These are phyloP conservation scores for Actinia tenebrosa DNA, from an alignment of 64 coral and sea anemone genomes.

Conservation along the genomic window DNA sequence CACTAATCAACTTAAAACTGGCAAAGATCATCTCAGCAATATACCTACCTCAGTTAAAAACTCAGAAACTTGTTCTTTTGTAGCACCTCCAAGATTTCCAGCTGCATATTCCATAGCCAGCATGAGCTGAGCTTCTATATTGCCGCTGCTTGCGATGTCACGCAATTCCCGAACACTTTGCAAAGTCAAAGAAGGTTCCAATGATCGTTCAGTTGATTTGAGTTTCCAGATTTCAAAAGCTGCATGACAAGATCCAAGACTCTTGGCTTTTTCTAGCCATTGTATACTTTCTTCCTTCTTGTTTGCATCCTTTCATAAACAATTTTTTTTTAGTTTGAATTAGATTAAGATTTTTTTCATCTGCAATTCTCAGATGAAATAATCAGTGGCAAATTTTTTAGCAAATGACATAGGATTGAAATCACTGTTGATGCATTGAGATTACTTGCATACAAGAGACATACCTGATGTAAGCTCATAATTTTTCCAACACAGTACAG, in stretches of 20 bases:
- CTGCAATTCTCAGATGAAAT: no score
- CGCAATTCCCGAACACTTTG: constrained; percentile 81
- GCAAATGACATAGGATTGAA: no score
- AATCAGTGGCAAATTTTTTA: no score
- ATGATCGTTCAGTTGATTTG: constrained; percentile 23
- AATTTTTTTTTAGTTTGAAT: background rate
- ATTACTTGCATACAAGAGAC: background rate
- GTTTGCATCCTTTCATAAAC: constrained; percentile 30
- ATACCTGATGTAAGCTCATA: constrained; percentile 79
- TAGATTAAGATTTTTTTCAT: no score
- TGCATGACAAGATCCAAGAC: constrained; percentile 61
- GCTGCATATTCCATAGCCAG: constrained; percentile 83
- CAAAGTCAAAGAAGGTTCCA: constrained; percentile 62
- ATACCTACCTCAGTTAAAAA: constrained; percentile 76
- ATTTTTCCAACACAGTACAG: constrained; percentile 95
- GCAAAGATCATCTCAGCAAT: no score
- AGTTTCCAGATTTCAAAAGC: constrained; percentile 97
- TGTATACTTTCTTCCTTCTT: constrained; percentile 59
- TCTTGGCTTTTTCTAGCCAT: constrained; percentile 81
- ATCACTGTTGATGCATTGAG: no score
- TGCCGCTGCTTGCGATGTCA: constrained; percentile 55
- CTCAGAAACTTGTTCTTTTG: constrained; percentile 65
- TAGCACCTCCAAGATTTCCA: constrained; percentile 82
- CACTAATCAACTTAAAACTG: no score
- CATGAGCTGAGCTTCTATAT: constrained; percentile 72